Conservation (phyloP, 2,113 vertebrate species). For the Sitta europaea region DNA sequence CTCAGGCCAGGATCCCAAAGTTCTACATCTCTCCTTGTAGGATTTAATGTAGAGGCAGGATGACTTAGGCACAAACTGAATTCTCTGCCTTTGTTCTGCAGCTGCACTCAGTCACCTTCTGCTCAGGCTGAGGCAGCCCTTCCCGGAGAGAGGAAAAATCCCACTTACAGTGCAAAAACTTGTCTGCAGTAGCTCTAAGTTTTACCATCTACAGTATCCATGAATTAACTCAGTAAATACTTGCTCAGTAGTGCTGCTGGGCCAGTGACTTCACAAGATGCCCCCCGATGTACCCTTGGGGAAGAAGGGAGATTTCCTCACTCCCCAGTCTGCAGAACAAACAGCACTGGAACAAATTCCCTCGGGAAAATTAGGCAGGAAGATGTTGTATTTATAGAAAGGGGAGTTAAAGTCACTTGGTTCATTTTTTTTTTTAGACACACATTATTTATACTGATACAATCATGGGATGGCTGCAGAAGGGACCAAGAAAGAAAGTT, state of each 20-base stretch:
- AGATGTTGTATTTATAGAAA: not conserved
- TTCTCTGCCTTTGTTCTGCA: too few species aligned
- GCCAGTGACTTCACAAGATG: not conserved
- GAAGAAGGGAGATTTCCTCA: not conserved
- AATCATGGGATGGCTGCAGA: not conserved
- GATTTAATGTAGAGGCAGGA: not conserved
- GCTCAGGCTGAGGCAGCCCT: not conserved
- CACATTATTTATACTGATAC: not conserved
- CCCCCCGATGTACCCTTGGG: accelerated
- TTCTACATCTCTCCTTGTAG: not conserved
- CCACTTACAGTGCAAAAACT: not conserved
- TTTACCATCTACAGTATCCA: not conserved
- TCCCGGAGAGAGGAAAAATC: not conserved
- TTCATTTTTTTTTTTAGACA: not conserved
- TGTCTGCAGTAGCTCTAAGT: not conserved
- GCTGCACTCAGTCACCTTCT: too few species aligned
- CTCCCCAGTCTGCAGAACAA: not conserved
- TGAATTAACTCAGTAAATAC: not conserved
- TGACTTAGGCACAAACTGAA: too few species aligned
- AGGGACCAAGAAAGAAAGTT: not conserved
- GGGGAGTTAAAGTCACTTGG: not conserved
- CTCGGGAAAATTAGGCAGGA: not conserved
- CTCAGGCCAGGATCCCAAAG: not conserved
- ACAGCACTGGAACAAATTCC: not conserved
- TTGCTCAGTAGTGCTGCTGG: not conserved